A percentile compares a stretch with the other conserved stretches of the same genome.
phyloP scores from a whole-genome alignment of 37 sponge, comb jelly and placozoan genomes.

The Hormiphora californensis region DNA sequence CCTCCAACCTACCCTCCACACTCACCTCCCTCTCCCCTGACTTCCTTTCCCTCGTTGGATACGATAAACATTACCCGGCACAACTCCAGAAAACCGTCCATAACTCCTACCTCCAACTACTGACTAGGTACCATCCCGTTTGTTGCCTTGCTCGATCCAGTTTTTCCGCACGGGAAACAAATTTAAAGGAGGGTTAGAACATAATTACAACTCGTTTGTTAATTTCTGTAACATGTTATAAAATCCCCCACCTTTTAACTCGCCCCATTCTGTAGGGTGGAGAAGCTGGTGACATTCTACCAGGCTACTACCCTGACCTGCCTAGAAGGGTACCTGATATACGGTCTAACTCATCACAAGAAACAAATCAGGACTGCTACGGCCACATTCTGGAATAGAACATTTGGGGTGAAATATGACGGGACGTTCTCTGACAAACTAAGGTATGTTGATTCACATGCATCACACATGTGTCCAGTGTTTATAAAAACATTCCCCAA shows the following conservation, averaged over 20 bases:
- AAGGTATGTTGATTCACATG: background rate
- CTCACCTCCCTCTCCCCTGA: background rate
- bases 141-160: too few species aligned
- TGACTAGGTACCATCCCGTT: too few species aligned
- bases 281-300: constrained; percentile 25
- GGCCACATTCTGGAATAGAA: constrained; percentile 12
- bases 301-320: background rate
- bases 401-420: background rate
- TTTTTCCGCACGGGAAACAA: too few species aligned
- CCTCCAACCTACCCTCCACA: background rate
- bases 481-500: background rate
- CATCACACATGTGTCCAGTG: background rate
- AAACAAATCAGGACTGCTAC: background rate
- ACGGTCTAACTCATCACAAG: background rate
- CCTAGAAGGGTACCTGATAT: background rate
- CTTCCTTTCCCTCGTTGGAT: background rate
- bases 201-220: too few species aligned
- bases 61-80: background rate
- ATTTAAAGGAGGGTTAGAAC: too few species aligned
- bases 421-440: background rate
- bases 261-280: background rate
- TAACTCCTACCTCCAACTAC: background rate
- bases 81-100: background rate
- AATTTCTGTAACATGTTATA: too few species aligned
- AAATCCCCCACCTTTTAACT: background rate